Evolutionary conservation across 2,888 invertebrate species (phyloP), one percentile per base, ranked within the genome.

Genomic region (Tromatobia lineatoria): DNA sequence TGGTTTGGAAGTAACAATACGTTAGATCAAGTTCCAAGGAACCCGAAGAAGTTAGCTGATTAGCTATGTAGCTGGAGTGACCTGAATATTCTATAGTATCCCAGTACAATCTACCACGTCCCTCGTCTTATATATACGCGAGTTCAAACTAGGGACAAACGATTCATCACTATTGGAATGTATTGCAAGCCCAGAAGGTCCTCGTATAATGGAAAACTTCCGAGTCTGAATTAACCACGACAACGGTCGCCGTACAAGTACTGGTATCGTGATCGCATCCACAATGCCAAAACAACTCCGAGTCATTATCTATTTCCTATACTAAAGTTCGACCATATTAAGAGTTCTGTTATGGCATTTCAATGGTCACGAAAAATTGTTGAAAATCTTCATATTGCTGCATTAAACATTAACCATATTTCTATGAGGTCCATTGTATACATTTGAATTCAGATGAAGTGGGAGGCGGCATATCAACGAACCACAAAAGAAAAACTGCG

Each of bases 21-120:
- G 45, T 25, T 38, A 73, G 54, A 73, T 73, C 73, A 25, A 73
- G 73, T 73, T 73, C 20, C 59, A 59, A 59, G n/a, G 59, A 59
- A n/a, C 25, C 29, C 45, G 59, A 59, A 73, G 73, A 73, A 45
- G 57, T 73, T 73, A 23, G 59, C 57, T 73, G 73, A 73, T 73
- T 73, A 59, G 57, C 57, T 10, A 57, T 73, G 45, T 73, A 73
- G 57, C 25, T 59, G 25, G 20, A 45, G 45, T 54, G 45, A 73
- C 23, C 34, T 38, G 54, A 34, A 57, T 71, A 71, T 71, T 71
- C 34, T 57, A 71, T 29, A 29, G 38, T 57, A 18, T 29, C 29
- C 25, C 45, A 6, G 15, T 52, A 52, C 38, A 54, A 75, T 75
- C 38, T 7, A 47, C 13, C 66, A 10, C 29, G 45, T 74, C 29